phyloP scores from a whole-genome alignment of 1,140 invertebrate species.

The Hormaphis cornu region DNA sequence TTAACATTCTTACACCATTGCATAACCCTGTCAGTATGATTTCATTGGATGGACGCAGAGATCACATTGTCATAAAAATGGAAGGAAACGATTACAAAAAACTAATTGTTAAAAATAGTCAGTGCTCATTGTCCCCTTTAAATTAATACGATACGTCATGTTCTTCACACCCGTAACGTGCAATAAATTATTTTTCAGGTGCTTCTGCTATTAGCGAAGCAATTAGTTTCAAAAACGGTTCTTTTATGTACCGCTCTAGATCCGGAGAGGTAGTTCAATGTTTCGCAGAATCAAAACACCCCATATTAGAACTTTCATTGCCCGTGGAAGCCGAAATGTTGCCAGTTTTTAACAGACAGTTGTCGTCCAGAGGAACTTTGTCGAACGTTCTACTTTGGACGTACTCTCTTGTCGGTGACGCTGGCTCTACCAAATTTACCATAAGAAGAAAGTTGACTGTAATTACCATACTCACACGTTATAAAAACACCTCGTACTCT shows the following conservation, averaged over 20 bases:
- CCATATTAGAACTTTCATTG: constrained; percentile 71
- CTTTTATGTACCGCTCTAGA: constrained; percentile 57
- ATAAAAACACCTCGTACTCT: background rate
- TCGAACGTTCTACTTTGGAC: constrained; percentile 68
- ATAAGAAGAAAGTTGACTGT: constrained; percentile 67
- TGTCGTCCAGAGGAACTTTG: constrained; percentile 62
- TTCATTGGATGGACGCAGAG: constrained; percentile 30
- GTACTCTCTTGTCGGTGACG: constrained; percentile 71
- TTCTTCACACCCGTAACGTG: background rate
- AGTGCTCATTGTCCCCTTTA: constrained; percentile 10
- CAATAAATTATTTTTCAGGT: constrained; percentile 35
- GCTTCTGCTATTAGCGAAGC: constrained; percentile 47
- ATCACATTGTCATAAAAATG: constrained; percentile 38
- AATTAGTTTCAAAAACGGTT: constrained; percentile 65
- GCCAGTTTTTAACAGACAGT: constrained; percentile 74
- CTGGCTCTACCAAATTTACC: constrained; percentile 68
- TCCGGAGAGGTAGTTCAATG: constrained; percentile 59
- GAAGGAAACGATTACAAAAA: constrained; percentile 39
- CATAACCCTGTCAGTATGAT: constrained; percentile 37
- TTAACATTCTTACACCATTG: constrained; percentile 49
- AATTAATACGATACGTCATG: background rate
- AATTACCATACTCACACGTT: constrained; percentile 13
- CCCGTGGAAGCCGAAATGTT: constrained; percentile 87
- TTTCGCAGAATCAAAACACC: constrained; percentile 71
- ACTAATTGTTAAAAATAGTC: constrained; percentile 40